Evolutionary conservation across 2,888 invertebrate species (phyloP), one percentile per base, ranked within the genome.

Genomic region (Neoaliturus tenellus): DNA sequence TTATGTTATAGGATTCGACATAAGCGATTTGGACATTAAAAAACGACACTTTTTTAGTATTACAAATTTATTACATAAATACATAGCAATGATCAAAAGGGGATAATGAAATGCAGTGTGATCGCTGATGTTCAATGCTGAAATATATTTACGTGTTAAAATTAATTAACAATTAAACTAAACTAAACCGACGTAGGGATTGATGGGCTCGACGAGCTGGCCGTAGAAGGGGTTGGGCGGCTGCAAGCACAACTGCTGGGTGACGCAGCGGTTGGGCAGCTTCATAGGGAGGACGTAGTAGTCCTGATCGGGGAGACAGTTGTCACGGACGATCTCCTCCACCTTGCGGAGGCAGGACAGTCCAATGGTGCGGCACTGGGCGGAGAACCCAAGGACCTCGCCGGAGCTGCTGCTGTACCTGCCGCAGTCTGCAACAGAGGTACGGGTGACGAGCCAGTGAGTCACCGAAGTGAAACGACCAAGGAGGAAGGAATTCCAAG

Each of bases 201-300:
- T 4, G 31, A 62, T 14, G 3, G 62, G 62, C 28, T 62, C 73
- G 25, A 28, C 41, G 44, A 75, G 28, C 2, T 23, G 20, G 25
- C 28, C 28, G 73, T 44, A 75, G 73, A 75, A 75, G 10, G 73
- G 73, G 44, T 75, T 75, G 73, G 73, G 73, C 17, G 73, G 73
- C 35, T 41, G 44, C 4, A 75, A 28, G 17, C 73, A 75, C 8
- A 75, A 44, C 48, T 75, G 73, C 31, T 75, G 73, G 39, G 73
- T 75, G 73, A 75, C 73, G 17, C 73, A 75, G 4, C 44, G 23
- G 73, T 75, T 75, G 17, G 73, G 73, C 28, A 75, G 28, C 48
- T 75, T 75, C 73, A 75, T 75, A 17, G 73, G 73, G 10, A 75
- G 44, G 8, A 75, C 73, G 23, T 75, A 75, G 44, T 75, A 75